Base-by-base conservation (phyloP, 2,888 invertebrate genomes). In the Galerucella pusilla region DNA sequence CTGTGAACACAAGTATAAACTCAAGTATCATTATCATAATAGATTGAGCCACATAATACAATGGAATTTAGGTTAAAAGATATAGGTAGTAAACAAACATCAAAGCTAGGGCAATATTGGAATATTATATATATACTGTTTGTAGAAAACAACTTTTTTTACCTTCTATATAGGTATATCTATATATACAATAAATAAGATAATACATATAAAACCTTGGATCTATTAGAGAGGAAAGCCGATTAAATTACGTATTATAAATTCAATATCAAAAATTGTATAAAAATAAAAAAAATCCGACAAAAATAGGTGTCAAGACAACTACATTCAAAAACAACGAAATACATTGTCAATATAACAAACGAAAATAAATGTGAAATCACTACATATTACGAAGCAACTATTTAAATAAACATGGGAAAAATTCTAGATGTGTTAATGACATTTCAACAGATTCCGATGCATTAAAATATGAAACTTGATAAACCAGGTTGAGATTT, bases 61-160 rank as follows among this genome's bases (percentile, higher is more conserved):
- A 16, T 57, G 57, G 57, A 57, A 57, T 57, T 57, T 57, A 16
- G 57, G 57, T 57, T 57, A 57, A 57, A 16, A 20, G 20, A 20
- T 57, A 57, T 57, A 54, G 16, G 54, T 54, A 10, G 57, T 57
- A 20, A 20, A 57, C 20, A 57, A 57, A 57, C 20, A 57, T 57
- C n/a, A 52, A 57, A 57, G 16, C 20, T 57, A 10, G 16, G 57
- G 16, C 10, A 57, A 20, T 20, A 57, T 57, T 57, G 2, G 57
- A 57, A 57, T 57, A 57, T 20, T 20, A 57, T 10, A n/a, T 46
- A 12, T 12, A 11, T 46, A 46, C 46, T 14, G 49, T 14, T 49
- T 49, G 35, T 42, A 42, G 35, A 42, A 49, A 49, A 49, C 11
- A 49, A 9, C 1, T 6, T 42, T 42, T 35, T 35, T 4, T 35